Percentiles rank a stretch among this genome's conserved stretches.
Conservation (phyloP, 2,797 vertebrate genomes). For the Delichon dasypus region DNA sequence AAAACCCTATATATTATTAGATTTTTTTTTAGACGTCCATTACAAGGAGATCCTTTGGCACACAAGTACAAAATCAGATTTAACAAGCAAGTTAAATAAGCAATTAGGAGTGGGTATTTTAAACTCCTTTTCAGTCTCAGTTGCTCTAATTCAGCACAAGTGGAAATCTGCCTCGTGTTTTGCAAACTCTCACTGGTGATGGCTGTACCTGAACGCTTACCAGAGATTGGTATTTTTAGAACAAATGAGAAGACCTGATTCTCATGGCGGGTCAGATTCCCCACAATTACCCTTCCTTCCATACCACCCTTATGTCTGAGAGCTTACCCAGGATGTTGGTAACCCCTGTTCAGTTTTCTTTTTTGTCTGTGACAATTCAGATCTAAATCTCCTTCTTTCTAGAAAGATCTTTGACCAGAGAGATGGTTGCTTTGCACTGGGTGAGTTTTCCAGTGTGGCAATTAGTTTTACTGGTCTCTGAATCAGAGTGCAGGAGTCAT, state of each 20-base stretch:
- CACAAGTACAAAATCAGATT: conserved; percentile 63
- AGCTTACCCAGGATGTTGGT: neutral
- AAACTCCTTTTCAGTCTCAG: conserved; percentile 37
- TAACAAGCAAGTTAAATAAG: conserved; percentile 70
- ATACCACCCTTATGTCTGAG: neutral
- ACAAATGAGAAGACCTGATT: neutral
- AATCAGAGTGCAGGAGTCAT: neutral
- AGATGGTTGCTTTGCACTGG: neutral
- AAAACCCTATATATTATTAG: conserved; percentile 26
- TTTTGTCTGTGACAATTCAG: neutral
- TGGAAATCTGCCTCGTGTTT: conserved; percentile 13
- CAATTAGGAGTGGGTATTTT: conserved; percentile 61
- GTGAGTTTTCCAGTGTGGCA: neutral
- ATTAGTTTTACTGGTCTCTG: neutral
- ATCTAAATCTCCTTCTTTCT: neutral
- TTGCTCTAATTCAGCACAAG: conserved; percentile 45
- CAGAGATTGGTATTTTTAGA: neutral
- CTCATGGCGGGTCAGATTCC: neutral
- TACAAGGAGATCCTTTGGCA: conserved; percentile 71
- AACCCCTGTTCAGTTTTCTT: neutral
- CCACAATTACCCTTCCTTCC: neutral
- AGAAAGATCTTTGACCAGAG: neutral
- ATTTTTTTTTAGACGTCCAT: conserved; percentile 37
- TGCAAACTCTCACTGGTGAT: neutral
- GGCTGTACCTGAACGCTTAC: neutral